A percentile compares a stretch with the other conserved stretches of the same genome.
Evolutionary conservation across 2,113 vertebrate genomes (phyloP).

Genomic region (Archocentrus centrarchus): DNA sequence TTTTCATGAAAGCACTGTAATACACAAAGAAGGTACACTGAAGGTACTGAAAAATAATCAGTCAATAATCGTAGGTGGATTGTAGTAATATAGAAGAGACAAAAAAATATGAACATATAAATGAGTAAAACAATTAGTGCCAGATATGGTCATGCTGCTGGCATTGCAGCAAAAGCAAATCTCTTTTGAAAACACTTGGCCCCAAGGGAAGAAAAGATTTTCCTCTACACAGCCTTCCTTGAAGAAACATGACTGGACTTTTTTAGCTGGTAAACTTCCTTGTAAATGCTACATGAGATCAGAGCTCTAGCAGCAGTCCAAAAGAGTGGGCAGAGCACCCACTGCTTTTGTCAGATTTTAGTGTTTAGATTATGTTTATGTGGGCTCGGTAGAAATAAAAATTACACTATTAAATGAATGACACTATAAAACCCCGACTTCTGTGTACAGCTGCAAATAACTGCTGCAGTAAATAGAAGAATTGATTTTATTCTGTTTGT

Average conservation of each 20-base stretch:
- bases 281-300: slow-evolving; percentile 5
- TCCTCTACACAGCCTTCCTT: not conserved
- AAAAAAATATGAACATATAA: not conserved
- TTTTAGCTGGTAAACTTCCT: not conserved
- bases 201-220: not conserved
- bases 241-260: not conserved
- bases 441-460: not conserved
- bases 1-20: not conserved
- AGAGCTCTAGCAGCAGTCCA: not conserved
- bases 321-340: not conserved
- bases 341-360: slow-evolving; percentile 18
- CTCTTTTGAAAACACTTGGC: not conserved
- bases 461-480: slow-evolving; percentile 16
- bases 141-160: not conserved
- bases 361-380: slow-evolving; percentile 33
- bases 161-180: not conserved
- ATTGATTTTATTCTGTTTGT: slow-evolving; percentile 16
- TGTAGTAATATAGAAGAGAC: not conserved
- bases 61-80: no score
- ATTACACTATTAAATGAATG: slow-evolving; percentile 28
- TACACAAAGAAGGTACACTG: not conserved
- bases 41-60: not conserved
- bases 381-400: slow-evolving; percentile 17
- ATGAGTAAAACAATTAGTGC: not conserved
- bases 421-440: slow-evolving; percentile 8